These are phyloP conservation scores for Lepidostoma basale DNA, from an alignment of 1,140 invertebrate genomes.

Conservation along the genomic window DNA sequence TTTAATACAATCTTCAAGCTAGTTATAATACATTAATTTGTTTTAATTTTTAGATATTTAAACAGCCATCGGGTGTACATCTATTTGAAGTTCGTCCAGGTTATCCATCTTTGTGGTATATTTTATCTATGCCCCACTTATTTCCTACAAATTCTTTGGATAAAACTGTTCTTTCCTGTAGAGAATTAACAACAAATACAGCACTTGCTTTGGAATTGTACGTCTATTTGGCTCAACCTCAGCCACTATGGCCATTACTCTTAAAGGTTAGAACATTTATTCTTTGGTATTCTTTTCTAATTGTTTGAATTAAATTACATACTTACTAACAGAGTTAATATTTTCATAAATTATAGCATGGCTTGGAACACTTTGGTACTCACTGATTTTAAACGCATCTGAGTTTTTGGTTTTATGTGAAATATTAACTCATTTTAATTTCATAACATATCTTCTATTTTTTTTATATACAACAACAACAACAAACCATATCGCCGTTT, in stretches of 20 bases:
- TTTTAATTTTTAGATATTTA: conserved; percentile 38
- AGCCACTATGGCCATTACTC: conserved; percentile 74
- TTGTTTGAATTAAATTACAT: too few species aligned
- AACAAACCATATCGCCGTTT: too few species aligned
- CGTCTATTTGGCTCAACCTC: conserved; percentile 74
- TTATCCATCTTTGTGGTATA: conserved; percentile 68
- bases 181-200: conserved; percentile 62
- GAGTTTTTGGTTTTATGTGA: too few species aligned
- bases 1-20: conserved; percentile 4
- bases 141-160: conserved; percentile 59
- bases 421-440: too few species aligned
- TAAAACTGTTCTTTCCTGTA: conserved; percentile 55
- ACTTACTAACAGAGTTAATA: too few species aligned
- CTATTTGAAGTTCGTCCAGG: conserved; percentile 49
- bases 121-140: conserved; percentile 67
- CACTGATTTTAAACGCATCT: too few species aligned
- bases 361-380: too few species aligned
- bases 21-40: not conserved
- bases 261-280: conserved; percentile 66
- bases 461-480: too few species aligned
- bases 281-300: too few species aligned
- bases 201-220: conserved; percentile 71
- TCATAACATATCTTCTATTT: too few species aligned
- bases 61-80: conserved; percentile 40
- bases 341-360: too few species aligned